A percentile compares a stretch with the other conserved stretches of the same genome.
Conservation (phyloP, 2,113 vertebrate species). For the Pterocles burchelli region DNA sequence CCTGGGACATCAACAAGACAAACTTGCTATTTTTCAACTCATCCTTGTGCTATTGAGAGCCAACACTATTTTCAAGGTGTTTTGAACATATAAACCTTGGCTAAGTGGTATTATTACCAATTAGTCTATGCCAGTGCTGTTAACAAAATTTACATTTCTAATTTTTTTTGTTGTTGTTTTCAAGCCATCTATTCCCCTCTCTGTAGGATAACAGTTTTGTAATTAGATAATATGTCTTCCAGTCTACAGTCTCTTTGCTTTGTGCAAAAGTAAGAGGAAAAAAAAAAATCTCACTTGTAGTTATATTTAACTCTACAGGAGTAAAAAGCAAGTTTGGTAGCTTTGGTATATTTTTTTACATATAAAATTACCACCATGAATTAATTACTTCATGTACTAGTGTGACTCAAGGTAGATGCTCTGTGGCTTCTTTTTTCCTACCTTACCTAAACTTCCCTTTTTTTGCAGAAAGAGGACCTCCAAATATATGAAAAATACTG, state of each 20-base stretch:
- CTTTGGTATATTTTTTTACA: neutral
- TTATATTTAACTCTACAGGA: neutral
- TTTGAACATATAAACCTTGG: neutral
- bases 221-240: neutral
- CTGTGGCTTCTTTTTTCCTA: neutral
- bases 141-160: neutral
- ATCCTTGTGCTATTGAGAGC: neutral
- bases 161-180: neutral
- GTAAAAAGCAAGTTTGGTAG: neutral
- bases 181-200: neutral
- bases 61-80: neutral
- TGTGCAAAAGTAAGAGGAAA: neutral
- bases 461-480: constrained; percentile 90
- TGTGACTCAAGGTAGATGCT: neutral
- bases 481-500: constrained; percentile 96
- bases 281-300: neutral
- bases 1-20: neutral
- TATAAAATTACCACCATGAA: neutral
- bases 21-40: neutral
- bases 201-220: neutral
- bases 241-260: neutral
- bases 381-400: neutral
- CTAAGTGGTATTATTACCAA: neutral
- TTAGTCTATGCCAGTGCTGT: neutral
- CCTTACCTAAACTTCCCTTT: neutral